phyloP scores from a whole-genome alignment of 2,888 invertebrate genomes.

The Conomelus anceps region DNA sequence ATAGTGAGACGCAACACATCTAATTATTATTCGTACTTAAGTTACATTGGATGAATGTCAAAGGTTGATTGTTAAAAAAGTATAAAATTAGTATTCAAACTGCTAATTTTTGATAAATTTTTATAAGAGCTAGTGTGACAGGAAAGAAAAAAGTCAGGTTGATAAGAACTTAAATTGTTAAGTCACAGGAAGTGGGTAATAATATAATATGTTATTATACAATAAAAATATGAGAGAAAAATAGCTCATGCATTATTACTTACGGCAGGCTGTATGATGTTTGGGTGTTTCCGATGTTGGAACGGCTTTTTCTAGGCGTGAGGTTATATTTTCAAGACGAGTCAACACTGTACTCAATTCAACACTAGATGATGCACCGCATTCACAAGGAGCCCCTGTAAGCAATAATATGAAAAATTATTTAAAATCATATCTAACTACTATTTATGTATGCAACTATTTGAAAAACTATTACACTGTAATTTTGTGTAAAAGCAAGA shows the following conservation, averaged over 20 bases:
- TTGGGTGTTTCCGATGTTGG: slow-evolving; percentile 22
- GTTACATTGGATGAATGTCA: too few species aligned
- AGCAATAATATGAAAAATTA: background rate
- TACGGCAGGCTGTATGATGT: slow-evolving; percentile 17
- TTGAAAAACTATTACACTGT: too few species aligned
- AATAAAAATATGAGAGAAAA: too few species aligned
- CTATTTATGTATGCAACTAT: too few species aligned
- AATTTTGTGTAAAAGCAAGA: too few species aligned
- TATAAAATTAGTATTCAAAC: too few species aligned
- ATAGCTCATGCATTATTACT: slow-evolving; percentile 8
- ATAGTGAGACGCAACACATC: too few species aligned
- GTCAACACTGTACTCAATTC: slow-evolving; percentile 48
- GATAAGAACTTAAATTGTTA: too few species aligned
- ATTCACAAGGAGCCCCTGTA: slow-evolving; percentile 3
- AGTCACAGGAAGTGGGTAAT: background rate
- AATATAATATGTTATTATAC: too few species aligned
- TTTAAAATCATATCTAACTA: background rate
- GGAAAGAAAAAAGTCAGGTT: background rate
- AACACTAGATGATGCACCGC: slow-evolving; percentile 16
- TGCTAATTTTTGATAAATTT: background rate
- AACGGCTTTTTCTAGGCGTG: slow-evolving; percentile 53
- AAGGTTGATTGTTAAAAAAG: too few species aligned
- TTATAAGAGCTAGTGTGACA: background rate
- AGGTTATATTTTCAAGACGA: slow-evolving; percentile 67
- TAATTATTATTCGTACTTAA: too few species aligned